Evolutionary conservation across 2,113 vertebrate species (phyloP), one percentile per base, ranked within the genome.

Genomic region (Aspidoscelis tigris): DNA sequence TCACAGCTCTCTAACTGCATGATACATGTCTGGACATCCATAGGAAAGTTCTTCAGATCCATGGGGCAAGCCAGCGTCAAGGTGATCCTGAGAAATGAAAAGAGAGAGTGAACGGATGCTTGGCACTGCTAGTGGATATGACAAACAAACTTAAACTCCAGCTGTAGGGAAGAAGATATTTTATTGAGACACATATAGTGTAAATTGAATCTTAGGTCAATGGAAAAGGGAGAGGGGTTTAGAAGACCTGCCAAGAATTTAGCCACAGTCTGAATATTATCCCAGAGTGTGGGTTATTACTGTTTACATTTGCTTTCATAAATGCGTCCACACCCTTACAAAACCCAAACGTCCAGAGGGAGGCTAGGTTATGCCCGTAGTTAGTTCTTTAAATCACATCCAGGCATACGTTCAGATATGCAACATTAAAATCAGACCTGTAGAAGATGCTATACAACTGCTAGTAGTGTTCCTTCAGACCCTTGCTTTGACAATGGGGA

Each of bases 1-100:
- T 99, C 95, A 99, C 99, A 99, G 96, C 99, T 99, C 94, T 99
- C 99, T 81, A 99, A 95, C 93, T 99, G 99, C 99, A 99, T 99
- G 92, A 99, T 99, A 89, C 99, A 99, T 0, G 99, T 99, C 96
- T 99, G 99, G 24, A 99, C 98, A 0, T 99, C 99, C 99, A 99
- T 99, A 6, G 99, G 99, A 92, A 99, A 99, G 90, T 99, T 99
- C 97, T 99, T 99, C 95, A 99, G 95, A 92, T 99, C 99, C 99
- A 99, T 99, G 78, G 99, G 99, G 92, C 99, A 99, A 90, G 98
- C 98, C 94, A 99, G 95, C 3, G 98, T 93, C 95, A 99, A 94
- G 0, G 99, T 99, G 95, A 99, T 98, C 94, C 99, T 99, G 96
- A 72, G 88, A 84, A 91, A 78, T 94, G 81, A 92, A 78, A 64